phyloP scores from a whole-genome alignment of 2,113 vertebrate species.

The Cavia porcellus region DNA sequence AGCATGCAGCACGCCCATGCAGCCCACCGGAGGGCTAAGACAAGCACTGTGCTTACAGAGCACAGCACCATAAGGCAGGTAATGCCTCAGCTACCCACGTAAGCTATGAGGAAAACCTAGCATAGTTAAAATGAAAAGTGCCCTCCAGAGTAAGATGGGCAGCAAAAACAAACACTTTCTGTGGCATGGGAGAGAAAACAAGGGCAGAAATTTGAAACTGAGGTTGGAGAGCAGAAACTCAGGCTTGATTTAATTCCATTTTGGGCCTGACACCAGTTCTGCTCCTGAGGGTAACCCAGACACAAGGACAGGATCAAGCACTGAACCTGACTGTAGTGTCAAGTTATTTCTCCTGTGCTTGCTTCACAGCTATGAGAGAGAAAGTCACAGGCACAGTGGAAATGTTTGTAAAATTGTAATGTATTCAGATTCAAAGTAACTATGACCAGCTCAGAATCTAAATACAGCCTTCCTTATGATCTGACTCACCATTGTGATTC shows the following conservation, averaged over 20 bases:
- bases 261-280: background rate
- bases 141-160: background rate
- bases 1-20: background rate
- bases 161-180: background rate
- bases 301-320: background rate
- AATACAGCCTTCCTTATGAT: background rate
- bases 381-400: background rate
- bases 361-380: background rate
- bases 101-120: background rate
- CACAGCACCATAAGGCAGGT: background rate
- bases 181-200: background rate
- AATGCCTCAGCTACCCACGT: background rate
- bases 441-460: background rate
- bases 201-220: background rate
- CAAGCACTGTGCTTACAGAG: background rate
- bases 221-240: background rate
- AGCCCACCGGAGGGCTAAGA: background rate
- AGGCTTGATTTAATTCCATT: background rate
- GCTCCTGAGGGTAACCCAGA: background rate
- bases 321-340: background rate
- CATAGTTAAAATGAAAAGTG: background rate
- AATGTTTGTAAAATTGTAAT: background rate
- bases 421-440: background rate
- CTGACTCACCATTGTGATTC: background rate
- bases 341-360: background rate